These are phyloP conservation scores for Panagrolaimus sp. DNA, from an alignment of 1,140 invertebrate genomes.

Conservation along the genomic window DNA sequence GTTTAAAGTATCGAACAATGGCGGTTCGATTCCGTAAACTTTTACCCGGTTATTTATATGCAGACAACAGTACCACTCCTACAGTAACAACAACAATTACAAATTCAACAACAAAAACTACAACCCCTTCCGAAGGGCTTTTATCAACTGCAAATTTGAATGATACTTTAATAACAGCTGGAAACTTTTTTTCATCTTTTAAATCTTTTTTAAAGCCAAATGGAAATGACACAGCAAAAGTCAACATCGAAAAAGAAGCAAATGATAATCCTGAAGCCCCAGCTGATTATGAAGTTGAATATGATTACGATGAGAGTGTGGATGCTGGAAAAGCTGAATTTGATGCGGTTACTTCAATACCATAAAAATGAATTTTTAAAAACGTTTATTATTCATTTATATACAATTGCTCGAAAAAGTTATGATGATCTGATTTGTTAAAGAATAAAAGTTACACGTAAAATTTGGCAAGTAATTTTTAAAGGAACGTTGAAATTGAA, in stretches of 20 bases:
- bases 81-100: not conserved
- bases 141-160: not conserved
- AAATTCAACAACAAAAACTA: not conserved
- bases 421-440: too few species aligned
- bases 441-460: too few species aligned
- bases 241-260: too few species aligned
- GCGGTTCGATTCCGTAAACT: constrained; percentile 10
- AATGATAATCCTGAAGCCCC: not conserved
- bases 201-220: not conserved
- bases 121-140: not conserved
- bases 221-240: not conserved
- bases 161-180: not conserved
- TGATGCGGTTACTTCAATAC: constrained; percentile 1
- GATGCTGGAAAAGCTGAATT: constrained; percentile 6
- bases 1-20: constrained; percentile 13
- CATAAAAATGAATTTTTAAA: not conserved
- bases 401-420: too few species aligned
- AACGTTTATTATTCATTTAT: too few species aligned
- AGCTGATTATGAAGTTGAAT: constrained; percentile 13
- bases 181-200: constrained; percentile 2
- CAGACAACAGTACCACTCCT: not conserved
- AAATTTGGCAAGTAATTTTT: too few species aligned
- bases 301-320: not conserved
- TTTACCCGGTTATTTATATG: constrained; percentile 3
- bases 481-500: too few species aligned